These are phyloP conservation scores for Myiozetetes cayanensis DNA, from an alignment of 2,113 vertebrate species.

Conservation along the genomic window DNA sequence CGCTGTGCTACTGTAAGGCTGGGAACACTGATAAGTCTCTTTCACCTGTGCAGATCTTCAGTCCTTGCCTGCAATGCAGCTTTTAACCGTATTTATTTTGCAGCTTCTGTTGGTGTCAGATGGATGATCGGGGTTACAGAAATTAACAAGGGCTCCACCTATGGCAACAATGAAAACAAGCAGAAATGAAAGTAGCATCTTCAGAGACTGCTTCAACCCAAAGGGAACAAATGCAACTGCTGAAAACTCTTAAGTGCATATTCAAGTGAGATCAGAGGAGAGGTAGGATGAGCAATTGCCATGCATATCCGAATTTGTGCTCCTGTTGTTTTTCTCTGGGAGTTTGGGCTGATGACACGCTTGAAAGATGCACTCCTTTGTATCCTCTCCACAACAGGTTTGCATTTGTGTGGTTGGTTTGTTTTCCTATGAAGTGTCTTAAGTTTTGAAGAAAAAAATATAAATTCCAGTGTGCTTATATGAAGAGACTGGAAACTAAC, in stretches of 20 bases:
- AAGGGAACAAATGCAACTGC: conserved; percentile 56
- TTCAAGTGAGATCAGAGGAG: conserved; percentile 6
- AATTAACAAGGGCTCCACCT: conserved; percentile 88
- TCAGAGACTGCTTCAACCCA: conserved; percentile 30
- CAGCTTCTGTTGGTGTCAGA: conserved; percentile 88
- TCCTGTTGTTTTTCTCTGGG: not conserved
- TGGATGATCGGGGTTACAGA: conserved; percentile 98
- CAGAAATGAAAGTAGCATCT: conserved; percentile 74
- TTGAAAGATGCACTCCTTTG: not conserved
- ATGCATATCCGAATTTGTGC: not conserved
- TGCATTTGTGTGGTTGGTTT: conserved; percentile 17
- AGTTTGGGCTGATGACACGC: not conserved
- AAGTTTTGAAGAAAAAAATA: not conserved
- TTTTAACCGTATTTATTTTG: not conserved
- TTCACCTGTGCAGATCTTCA: not conserved
- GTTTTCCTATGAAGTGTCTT: conserved; percentile 8
- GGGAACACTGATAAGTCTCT: not conserved
- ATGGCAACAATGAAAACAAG: conserved; percentile 82
- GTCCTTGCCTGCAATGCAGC: not conserved
- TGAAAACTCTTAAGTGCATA: conserved; percentile 13
- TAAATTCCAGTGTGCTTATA: not conserved
- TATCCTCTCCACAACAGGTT: not conserved
- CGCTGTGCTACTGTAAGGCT: not conserved
- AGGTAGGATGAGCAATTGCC: not conserved
- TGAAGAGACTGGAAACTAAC: not conserved